A percentile compares a stretch with the other conserved stretches of the same genome.
These are phyloP conservation scores for Zele albiditarsus DNA, from an alignment of 2,888 invertebrate species.

Conservation along the genomic window DNA sequence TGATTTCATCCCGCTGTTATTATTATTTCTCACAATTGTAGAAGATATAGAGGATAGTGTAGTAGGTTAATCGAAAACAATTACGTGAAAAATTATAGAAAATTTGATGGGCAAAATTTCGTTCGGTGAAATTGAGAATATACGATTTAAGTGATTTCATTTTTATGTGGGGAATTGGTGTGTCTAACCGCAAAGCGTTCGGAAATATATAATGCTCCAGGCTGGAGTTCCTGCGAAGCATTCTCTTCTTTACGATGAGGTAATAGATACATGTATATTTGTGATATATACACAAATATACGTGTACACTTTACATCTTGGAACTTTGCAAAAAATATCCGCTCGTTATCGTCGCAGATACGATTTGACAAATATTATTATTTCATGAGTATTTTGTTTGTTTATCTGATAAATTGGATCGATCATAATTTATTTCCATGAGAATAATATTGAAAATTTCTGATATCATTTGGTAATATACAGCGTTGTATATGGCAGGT, in stretches of 20 bases:
- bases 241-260: constrained; percentile 52
- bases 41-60: neutral
- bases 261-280: constrained; percentile 49
- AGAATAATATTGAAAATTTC: no score
- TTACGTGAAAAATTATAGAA: neutral
- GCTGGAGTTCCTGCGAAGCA: constrained; percentile 45
- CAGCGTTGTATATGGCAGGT: constrained; percentile 1
- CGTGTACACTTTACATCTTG: no score
- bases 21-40: neutral
- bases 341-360: no score
- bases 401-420: no score
- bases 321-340: no score
- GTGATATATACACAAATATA: neutral
- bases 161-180: constrained; percentile 3
- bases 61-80: neutral
- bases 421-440: no score
- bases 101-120: neutral
- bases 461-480: no score
- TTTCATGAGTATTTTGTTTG: no score
- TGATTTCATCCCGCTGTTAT: constrained; percentile 20
- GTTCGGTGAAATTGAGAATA: constrained; percentile 9
- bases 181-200: constrained; percentile 64
- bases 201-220: constrained; percentile 61
- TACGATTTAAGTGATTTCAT: constrained; percentile 12
- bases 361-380: no score